Base-by-base conservation (phyloP, 2,888 invertebrate genomes). In the Aricia artaxerxes region DNA sequence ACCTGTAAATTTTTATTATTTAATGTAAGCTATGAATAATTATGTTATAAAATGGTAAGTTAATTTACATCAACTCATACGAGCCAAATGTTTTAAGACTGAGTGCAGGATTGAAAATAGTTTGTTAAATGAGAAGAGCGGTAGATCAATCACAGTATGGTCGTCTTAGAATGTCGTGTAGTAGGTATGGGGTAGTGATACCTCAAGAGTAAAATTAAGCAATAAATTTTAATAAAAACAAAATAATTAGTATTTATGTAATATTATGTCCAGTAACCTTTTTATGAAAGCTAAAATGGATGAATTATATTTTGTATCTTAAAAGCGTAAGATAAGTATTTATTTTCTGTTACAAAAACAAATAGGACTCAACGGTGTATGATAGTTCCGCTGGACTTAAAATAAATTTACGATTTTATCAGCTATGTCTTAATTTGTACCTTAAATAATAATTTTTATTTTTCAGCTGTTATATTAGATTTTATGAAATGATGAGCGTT, bases 81-180 rank as follows among this genome's bases (percentile, higher is more conserved):
- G 92, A 92, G 93, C 93, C 94, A 93, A 94, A 94, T 91, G 90
- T 91, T 91, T 90, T 87, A 93, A 94, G 94, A 94, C 94, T 94
- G 94, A 94, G 89, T 90, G 92, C 88, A 87, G 88, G 88, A 90
- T 89, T 89, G 87, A 85, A 84, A 86, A 87, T 87, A 84, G 85
- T 85, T 82, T 81, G 76, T 79, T 79, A 76, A 81, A 79, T 80
- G 35, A 60, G 64, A 78, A 31, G 35, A 72, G 13, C 78, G 77
- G 7, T 81, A 78, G 61, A 72, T 61, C 31, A 69, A 31, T 60
- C 73, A 24, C 31, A 73, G 16, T 31, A 40, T 73, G 73, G 6
- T 31, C 60, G 60, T 57, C 9, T 60, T 78, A 64, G 31, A 49
- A 53, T 64, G 64, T 79, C 31, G 38, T 61, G 61, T 31, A 60